These are phyloP conservation scores for Narcine bancroftii DNA, from an alignment of 2,113 vertebrate species.

Conservation along the genomic window DNA sequence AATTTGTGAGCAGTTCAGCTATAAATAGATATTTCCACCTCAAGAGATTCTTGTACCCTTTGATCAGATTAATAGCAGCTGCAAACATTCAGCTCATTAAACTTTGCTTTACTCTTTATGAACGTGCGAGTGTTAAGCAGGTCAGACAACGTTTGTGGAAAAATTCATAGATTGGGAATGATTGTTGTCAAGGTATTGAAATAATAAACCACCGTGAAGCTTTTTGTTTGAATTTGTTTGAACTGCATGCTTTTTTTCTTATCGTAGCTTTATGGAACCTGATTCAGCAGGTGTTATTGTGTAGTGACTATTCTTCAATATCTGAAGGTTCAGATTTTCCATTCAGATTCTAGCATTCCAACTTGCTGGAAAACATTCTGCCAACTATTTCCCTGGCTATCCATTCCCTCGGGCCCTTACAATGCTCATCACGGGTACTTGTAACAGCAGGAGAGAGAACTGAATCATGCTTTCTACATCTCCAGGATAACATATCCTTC, in stretches of 20 bases:
- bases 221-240: not conserved
- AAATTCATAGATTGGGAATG: not conserved
- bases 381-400: not conserved
- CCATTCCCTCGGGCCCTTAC: not conserved
- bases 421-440: not conserved
- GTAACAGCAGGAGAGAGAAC: not conserved
- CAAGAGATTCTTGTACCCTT: not conserved
- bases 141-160: not conserved
- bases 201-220: not conserved
- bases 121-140: not conserved
- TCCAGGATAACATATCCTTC: too few species aligned
- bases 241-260: not conserved
- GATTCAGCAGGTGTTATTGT: not conserved
- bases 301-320: not conserved
- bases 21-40: not conserved
- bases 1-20: not conserved
- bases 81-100: not conserved
- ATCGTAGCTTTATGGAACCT: not conserved
- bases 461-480: not conserved
- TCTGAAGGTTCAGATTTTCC: not conserved
- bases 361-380: not conserved
- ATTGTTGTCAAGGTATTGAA: not conserved
- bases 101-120: not conserved
- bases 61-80: not conserved
- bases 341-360: not conserved